A percentile compares a stretch with the other conserved stretches of the same genome.
These are phyloP conservation scores for Bursaphelenchus okinawaensis DNA, from an alignment of 2,888 invertebrate species.

Conservation along the genomic window DNA sequence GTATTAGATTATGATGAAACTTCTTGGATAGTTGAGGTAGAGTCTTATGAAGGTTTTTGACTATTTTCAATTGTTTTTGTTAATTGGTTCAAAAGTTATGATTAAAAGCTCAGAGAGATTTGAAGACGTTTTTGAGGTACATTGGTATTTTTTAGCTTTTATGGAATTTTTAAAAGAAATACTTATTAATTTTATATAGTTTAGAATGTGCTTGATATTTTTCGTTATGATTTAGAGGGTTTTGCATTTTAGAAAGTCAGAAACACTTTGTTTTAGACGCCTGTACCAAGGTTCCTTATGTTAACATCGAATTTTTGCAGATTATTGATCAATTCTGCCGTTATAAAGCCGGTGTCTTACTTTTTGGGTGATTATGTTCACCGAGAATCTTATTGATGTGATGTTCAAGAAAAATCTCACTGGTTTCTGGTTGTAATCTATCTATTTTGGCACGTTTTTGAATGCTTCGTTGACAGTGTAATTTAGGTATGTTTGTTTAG, in stretches of 20 bases:
- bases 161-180: background rate
- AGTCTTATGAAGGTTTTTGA: slow-evolving; percentile 32
- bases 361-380: slow-evolving; percentile 84
- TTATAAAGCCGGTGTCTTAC: slow-evolving; percentile 94
- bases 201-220: no score
- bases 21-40: slow-evolving; percentile 45
- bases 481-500: no score
- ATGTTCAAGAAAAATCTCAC: no score
- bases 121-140: slow-evolving; percentile 68
- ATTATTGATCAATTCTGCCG: slow-evolving; percentile 83
- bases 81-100: slow-evolving; percentile 24
- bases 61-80: no score
- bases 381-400: slow-evolving; percentile 58
- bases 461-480: no score
- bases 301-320: slow-evolving; percentile 21
- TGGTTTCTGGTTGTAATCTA: no score
- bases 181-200: background rate
- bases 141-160: slow-evolving; percentile 13
- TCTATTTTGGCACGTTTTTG: no score
- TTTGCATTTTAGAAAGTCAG: no score
- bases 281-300: background rate
- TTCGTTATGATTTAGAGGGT: no score
- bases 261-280: no score
- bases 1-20: slow-evolving; percentile 77
- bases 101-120: slow-evolving; percentile 74